Evolutionary conservation across 2,888 invertebrate genomes (phyloP), one percentile per base, ranked within the genome.

Genomic region (Thereva nobilitata): DNA sequence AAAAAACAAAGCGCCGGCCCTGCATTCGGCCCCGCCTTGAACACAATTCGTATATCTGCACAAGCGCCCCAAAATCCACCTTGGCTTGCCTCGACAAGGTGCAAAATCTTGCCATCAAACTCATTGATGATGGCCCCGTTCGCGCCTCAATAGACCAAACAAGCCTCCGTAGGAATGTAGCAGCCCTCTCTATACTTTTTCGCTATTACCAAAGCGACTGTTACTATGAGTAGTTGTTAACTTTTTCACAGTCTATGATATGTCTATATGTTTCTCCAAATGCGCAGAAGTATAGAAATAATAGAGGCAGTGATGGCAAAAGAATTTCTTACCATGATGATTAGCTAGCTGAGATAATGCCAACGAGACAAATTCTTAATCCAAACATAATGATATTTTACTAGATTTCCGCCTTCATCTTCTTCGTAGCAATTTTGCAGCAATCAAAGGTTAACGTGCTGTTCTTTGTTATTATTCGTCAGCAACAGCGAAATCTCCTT

Each of bases 311-410:
- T 44, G 42, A 53, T 64, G 10, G 37, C 64, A 53, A 53, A 63
- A 38, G 35, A 35, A 34, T 52, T 63, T 63, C 42, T 63, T 50
- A 3, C 37, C 38, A n/a, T 42, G 23, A 63, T 63, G 41, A n/a
- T 52, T 63, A 6, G 52, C 34, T 42, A 52, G 35, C 12, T 63
- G 63, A 35, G 42, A 45, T 9, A 42, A 52, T 42, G 12, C 12
- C 12, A 63, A 42, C 52, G 50, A n/a, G 63, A 63, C n/a, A 50
- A 38, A 40, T 63, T n/a, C 9, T 63, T 63, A 41, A 63, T 63
- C 63, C 52, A 63, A 50, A 63, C 63, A 42, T 52, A 50, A 35
- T 63, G 63, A 52, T 63, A 61, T 40, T 49, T 38, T 38, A 61
- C 41, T 38, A 7, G 49, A 40, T 50, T 12, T 23, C 40, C 23